These are phyloP conservation scores for Rhyacophila brunnea DNA, from an alignment of 1,140 invertebrate species.

Conservation along the genomic window DNA sequence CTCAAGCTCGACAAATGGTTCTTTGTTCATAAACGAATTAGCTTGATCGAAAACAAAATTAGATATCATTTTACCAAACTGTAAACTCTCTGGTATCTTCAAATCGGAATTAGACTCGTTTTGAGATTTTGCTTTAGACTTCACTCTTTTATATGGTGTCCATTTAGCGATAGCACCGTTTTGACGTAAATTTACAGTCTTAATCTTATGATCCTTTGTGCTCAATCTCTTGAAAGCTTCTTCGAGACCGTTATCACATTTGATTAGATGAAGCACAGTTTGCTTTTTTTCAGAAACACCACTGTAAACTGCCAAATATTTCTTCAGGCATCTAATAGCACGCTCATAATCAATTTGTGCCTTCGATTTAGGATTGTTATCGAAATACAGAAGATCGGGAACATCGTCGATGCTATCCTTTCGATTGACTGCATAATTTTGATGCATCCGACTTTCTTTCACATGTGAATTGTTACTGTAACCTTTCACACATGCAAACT, in stretches of 20 bases:
- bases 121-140: too few relatives aligned
- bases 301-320: not conserved
- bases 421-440: not conserved
- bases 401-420: not conserved
- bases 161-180: not conserved
- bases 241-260: constrained; percentile 11
- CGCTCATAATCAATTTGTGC: constrained; percentile 3
- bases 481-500: constrained; percentile 43
- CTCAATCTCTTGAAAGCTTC: constrained; percentile 11
- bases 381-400: constrained; percentile 13
- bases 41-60: too few relatives aligned
- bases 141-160: too few relatives aligned
- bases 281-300: constrained; percentile 8
- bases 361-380: constrained; percentile 12
- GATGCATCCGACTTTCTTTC: too few relatives aligned
- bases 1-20: too few relatives aligned
- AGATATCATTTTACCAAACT: too few relatives aligned
- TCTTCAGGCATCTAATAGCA: constrained; percentile 6
- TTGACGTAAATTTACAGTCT: constrained; percentile 14
- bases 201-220: constrained; percentile 6
- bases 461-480: not conserved
- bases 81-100: too few relatives aligned
- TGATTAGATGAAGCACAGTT: constrained; percentile 13
- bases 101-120: too few relatives aligned
- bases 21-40: too few relatives aligned